Percentiles rank a stretch among this genome's conserved stretches.
phyloP scores from a whole-genome alignment of 1,140 invertebrate species.

The Latrodectus geometricus region DNA sequence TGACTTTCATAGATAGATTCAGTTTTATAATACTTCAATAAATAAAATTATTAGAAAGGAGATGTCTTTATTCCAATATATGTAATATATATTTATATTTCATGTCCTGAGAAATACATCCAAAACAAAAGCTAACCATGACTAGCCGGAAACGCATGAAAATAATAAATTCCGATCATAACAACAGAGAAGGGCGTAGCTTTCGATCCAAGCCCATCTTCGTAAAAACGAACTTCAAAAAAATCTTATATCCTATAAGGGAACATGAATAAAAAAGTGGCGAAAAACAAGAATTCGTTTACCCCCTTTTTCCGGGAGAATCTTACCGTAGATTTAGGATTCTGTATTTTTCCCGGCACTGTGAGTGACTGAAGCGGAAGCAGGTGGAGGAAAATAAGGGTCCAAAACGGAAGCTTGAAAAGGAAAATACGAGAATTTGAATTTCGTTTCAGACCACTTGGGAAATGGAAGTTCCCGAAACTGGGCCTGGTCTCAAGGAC shows the following conservation, averaged over 20 bases:
- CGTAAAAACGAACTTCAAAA: not conserved
- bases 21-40: no score
- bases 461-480: conserved; percentile 22
- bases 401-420: conserved; percentile 14
- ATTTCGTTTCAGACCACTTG: conserved; percentile 18
- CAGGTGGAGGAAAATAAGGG: not conserved
- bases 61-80: no score
- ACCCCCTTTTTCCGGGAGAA: conserved; percentile 15
- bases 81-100: no score
- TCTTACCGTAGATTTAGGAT: conserved; percentile 24
- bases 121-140: not conserved
- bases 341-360: conserved; percentile 4
- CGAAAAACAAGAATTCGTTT: conserved; percentile 15
- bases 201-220: conserved; percentile 11
- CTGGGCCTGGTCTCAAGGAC: conserved; percentile 8
- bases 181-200: not conserved
- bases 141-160: not conserved
- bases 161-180: conserved; percentile 20
- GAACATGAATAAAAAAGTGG: not conserved
- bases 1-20: no score
- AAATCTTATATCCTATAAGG: not conserved
- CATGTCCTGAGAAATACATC: not conserved
- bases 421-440: conserved; percentile 45
- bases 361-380: conserved; percentile 26
- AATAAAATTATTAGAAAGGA: no score